Percentiles rank a stretch among this genome's conserved stretches.
Evolutionary conservation across 2,888 invertebrate genomes (phyloP).

Genomic region (Aricia artaxerxes): DNA sequence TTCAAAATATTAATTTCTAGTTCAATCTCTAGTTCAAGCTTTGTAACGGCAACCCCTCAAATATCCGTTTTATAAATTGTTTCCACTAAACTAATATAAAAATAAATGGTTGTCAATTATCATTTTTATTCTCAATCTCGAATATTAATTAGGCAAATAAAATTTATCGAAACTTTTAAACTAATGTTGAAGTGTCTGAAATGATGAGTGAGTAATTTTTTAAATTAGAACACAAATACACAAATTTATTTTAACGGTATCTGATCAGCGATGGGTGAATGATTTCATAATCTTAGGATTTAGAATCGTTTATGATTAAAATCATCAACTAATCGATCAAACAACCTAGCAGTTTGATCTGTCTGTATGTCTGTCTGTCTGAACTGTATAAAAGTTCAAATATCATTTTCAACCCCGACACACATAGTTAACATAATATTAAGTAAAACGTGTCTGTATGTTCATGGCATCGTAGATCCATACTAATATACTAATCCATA

Average conservation of each 20-base stretch:
- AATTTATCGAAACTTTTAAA: conserved; percentile 1
- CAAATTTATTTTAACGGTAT: neutral
- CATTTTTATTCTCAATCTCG: neutral
- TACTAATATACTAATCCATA: too few relatives aligned
- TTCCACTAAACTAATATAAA: conserved; percentile 13
- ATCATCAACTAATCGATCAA: too few relatives aligned
- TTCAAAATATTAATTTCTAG: too few relatives aligned
- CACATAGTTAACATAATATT: too few relatives aligned
- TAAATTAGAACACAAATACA: neutral
- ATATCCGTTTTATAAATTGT: conserved; percentile 1
- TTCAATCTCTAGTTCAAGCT: neutral
- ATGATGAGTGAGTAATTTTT: neutral
- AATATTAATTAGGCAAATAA: neutral
- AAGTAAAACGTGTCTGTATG: too few relatives aligned
- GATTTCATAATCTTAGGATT: neutral
- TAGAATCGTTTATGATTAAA: neutral
- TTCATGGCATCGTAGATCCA: too few relatives aligned
- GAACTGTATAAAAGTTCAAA: too few relatives aligned
- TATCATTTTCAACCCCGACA: too few relatives aligned
- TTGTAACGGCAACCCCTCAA: neutral
- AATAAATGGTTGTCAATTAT: neutral
- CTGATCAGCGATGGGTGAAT: neutral
- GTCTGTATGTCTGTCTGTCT: too few relatives aligned
- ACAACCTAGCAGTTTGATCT: too few relatives aligned
- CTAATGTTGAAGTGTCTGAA: conserved; percentile 1